phyloP scores from a whole-genome alignment of 2,113 vertebrate species.

The Mobula birostris region DNA sequence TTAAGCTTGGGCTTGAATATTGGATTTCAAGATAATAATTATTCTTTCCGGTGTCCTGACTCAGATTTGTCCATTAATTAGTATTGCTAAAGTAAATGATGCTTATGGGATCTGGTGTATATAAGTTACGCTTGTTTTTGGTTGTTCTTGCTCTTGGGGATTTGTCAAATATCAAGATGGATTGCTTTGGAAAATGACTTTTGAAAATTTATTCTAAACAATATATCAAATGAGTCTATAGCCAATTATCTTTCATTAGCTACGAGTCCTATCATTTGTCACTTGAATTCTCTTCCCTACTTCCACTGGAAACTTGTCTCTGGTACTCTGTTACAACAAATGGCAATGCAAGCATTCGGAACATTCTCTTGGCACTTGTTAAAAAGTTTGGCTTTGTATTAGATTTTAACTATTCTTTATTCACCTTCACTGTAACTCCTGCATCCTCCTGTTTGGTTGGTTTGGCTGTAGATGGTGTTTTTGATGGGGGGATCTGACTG shows the following conservation, averaged over 20 bases:
- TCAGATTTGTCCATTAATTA: too few relatives aligned
- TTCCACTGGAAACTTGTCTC: not conserved
- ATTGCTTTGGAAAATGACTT: too few relatives aligned
- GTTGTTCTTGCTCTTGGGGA: too few relatives aligned
- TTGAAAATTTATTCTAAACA: not conserved
- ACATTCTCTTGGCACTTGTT: not conserved
- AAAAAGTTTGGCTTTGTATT: not conserved
- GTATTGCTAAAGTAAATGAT: too few relatives aligned
- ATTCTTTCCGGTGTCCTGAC: too few relatives aligned
- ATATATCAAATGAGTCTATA: not conserved
- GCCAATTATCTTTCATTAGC: too few relatives aligned
- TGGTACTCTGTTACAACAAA: not conserved
- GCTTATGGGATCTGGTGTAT: too few relatives aligned
- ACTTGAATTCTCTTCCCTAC: not conserved
- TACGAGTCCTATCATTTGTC: not conserved
- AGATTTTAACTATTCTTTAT: not conserved
- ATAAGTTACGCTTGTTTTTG: too few relatives aligned
- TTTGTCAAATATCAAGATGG: too few relatives aligned
- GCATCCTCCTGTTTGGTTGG: not conserved
- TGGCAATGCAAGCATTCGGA: not conserved
- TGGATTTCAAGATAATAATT: too few relatives aligned
- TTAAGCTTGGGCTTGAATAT: too few relatives aligned
- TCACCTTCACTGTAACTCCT: not conserved
- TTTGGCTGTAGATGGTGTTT: not conserved
- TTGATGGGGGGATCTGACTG: not conserved